Conservation (phyloP, 2,888 invertebrate species). For the Athalia rosae region DNA sequence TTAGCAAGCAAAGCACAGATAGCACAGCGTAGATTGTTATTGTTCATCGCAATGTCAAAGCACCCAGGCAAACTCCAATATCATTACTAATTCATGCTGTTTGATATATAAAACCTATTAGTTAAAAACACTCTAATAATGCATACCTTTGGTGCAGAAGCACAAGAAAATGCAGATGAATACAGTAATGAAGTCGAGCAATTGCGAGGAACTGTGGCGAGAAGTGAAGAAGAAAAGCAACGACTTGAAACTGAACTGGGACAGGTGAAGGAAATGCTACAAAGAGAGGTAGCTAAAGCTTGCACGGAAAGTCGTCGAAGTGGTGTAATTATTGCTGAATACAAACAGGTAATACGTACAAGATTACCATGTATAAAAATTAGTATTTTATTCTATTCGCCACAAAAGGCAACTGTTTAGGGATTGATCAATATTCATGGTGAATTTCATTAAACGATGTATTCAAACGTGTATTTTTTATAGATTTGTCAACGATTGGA, state of each 20-base stretch:
- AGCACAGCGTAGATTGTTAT: conserved; percentile 7
- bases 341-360: conserved; percentile 81
- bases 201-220: conserved; percentile 76
- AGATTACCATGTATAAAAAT: neutral
- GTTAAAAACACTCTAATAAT: conserved; percentile 13
- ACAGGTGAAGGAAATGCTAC: conserved; percentile 85
- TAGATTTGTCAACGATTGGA: conserved; percentile 91
- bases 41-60: neutral
- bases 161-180: conserved; percentile 77
- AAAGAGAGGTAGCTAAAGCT: conserved; percentile 84
- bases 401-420: conserved; percentile 54
- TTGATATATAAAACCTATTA: neutral
- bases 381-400: conserved; percentile 44
- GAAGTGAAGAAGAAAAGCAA: conserved; percentile 84
- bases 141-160: conserved; percentile 72
- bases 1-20: neutral
- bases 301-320: conserved; percentile 85
- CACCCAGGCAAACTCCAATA: conserved; percentile 1
- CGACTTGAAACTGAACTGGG: conserved; percentile 81
- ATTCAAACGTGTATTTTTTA: conserved; percentile 56
- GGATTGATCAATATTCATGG: neutral
- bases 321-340: conserved; percentile 90
- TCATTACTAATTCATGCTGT: too few relatives aligned
- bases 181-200: conserved; percentile 78
- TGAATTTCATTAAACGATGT: neutral